These are phyloP conservation scores for Armadillidium nasatum DNA, from an alignment of 1,140 invertebrate genomes.

Conservation along the genomic window DNA sequence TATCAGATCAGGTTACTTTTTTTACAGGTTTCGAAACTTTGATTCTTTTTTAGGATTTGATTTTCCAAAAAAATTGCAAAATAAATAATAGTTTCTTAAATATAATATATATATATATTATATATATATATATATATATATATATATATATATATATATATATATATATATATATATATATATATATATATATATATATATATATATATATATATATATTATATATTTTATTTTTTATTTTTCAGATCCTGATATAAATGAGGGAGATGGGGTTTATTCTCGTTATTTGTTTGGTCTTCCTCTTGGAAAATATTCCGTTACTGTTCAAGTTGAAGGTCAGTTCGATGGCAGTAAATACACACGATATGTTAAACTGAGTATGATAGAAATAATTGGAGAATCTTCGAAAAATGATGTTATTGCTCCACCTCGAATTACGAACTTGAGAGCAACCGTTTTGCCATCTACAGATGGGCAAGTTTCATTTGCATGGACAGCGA, in stretches of 20 bases:
- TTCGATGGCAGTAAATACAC: constrained; percentile 31
- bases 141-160: constrained; percentile 18
- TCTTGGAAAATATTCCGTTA: constrained; percentile 35
- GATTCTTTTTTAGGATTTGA: no score
- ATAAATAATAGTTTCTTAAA: no score
- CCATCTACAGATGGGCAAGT: constrained; percentile 32
- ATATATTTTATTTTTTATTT: constrained; percentile 32
- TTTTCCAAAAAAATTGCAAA: no score
- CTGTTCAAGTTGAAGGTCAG: constrained; percentile 35
- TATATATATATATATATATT: not conserved
- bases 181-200: not conserved
- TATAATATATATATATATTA: constrained; percentile 21
- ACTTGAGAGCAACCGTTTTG: constrained; percentile 40
- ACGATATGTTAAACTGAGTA: constrained; percentile 33
- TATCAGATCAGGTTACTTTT: no score
- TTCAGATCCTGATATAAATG: constrained; percentile 61
- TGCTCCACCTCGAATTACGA: constrained; percentile 44
- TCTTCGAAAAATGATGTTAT: constrained; percentile 35
- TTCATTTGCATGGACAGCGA: constrained; percentile 46
- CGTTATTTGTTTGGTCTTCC: constrained; percentile 55
- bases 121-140: constrained; percentile 21
- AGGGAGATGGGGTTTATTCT: constrained; percentile 62
- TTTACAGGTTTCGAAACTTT: no score
- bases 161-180: not conserved
- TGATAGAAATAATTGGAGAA: constrained; percentile 33